Evolutionary conservation across 1,140 invertebrate species (phyloP), one percentile per base, ranked within the genome.

Genomic region (Parasteatoda tepidariorum): DNA sequence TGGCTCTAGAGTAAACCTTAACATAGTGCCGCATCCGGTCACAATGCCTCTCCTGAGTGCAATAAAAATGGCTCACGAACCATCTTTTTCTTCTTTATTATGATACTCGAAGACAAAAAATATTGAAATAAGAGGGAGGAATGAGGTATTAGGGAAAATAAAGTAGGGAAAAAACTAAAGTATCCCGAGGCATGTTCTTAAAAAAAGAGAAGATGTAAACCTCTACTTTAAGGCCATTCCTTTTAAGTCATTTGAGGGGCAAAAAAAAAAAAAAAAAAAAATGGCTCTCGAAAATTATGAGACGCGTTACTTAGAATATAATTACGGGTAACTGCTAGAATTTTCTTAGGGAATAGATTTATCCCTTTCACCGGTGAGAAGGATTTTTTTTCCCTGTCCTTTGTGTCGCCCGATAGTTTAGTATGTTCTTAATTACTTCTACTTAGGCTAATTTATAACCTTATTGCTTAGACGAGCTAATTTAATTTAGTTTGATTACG

Each of bases 231-330:
- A 66, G 66, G 61, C 34, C 22, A 33, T 74, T 74, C 61, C 71
- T 74, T 74, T 66, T 31, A 75, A 78, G 61, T 66, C 74, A 41
- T 66, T 78, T 78, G 28, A 59, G n/a, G n/a, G 48, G 61, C 31
- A 66, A 48, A 78, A 78, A 76, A 76, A 48, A 55, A 28, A 33
- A 15, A 22, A 15, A 26, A 33, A 31, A 41, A n/a, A n/a, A n/a
- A n/a, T n/a, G n/a, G n/a, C n/a, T n/a, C n/a, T n/a, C n/a, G n/a
- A 26, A 54, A 78, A 78, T 78, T 78, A 78, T 66, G 26, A 24
- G 24, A 55, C 24, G 30, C 59, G 74, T 78, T 78, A 54, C 74
- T 26, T 66, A 26, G 41, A 54, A 64, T 78, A 66, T 78, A 78
- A 78, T 78, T 78, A 78, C 41, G 54, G 66, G 61, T 64, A 78